These are phyloP conservation scores for Poecilobothrus nobilitatus DNA, from an alignment of 2,888 invertebrate genomes.

Conservation along the genomic window DNA sequence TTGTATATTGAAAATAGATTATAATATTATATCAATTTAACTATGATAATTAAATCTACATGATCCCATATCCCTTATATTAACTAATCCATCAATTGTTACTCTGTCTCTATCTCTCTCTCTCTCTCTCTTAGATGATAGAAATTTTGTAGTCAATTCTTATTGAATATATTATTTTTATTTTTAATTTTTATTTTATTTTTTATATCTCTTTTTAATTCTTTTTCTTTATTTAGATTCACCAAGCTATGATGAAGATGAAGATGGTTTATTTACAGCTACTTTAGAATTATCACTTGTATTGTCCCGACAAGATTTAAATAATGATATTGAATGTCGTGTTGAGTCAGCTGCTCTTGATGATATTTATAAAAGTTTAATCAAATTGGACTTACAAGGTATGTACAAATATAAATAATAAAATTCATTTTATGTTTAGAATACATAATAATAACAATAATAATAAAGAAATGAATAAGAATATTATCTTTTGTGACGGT, in stretches of 20 bases:
- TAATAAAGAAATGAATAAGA: too few relatives aligned
- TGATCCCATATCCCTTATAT: too few relatives aligned
- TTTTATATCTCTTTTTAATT: neutral
- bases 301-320: slow-evolving; percentile 59
- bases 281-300: slow-evolving; percentile 54
- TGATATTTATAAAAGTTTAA: slow-evolving; percentile 41
- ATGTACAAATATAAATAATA: slow-evolving; percentile 23
- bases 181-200: neutral
- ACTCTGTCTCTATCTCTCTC: too few relatives aligned
- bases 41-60: too few relatives aligned
- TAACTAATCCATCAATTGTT: too few relatives aligned
- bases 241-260: slow-evolving; percentile 45
- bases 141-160: neutral
- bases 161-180: too few relatives aligned
- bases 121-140: too few relatives aligned
- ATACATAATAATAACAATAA: slow-evolving; percentile 13
- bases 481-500: neutral
- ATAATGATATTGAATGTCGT: slow-evolving; percentile 59
- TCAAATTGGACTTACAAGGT: slow-evolving; percentile 60
- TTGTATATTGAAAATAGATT: too few relatives aligned
- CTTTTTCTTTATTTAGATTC: slow-evolving; percentile 44
- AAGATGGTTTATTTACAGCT: slow-evolving; percentile 55
- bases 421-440: neutral
- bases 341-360: slow-evolving; percentile 55
- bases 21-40: too few relatives aligned